A percentile compares a stretch with the other conserved stretches of the same genome.
Conservation (phyloP, 2,797 vertebrate species). For the Morus bassanus region DNA sequence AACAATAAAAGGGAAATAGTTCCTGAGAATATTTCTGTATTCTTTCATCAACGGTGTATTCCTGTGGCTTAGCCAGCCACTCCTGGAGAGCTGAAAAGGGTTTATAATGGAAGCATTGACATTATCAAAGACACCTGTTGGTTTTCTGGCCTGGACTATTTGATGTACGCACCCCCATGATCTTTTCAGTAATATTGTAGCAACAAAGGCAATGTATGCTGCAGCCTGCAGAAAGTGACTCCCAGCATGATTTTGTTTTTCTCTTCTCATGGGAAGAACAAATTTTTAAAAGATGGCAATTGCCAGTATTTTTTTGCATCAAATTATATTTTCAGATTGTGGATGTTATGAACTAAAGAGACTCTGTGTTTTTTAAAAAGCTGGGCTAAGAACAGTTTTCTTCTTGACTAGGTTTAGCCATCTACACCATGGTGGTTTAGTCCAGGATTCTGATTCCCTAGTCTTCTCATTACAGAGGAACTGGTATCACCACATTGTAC, state of each 20-base stretch:
- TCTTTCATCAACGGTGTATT: neutral
- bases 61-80: neutral
- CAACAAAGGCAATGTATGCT: neutral
- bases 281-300: neutral
- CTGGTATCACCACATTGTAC: neutral
- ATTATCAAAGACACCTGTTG: neutral
- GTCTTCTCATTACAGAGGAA: neutral
- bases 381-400: neutral
- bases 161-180: neutral
- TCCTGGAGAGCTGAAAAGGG: neutral
- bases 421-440: neutral
- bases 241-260: neutral
- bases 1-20: neutral
- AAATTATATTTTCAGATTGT: neutral
- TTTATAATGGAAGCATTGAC: neutral
- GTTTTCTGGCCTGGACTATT: neutral
- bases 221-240: neutral
- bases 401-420: neutral
- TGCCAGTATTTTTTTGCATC: neutral
- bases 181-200: neutral
- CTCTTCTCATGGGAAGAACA: neutral
- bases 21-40: neutral
- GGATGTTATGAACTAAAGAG: neutral
- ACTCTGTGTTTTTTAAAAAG: neutral
- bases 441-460: neutral